These are phyloP conservation scores for Petrocephalus microphthalmus DNA, from an alignment of 2,113 vertebrate genomes.

Conservation along the genomic window DNA sequence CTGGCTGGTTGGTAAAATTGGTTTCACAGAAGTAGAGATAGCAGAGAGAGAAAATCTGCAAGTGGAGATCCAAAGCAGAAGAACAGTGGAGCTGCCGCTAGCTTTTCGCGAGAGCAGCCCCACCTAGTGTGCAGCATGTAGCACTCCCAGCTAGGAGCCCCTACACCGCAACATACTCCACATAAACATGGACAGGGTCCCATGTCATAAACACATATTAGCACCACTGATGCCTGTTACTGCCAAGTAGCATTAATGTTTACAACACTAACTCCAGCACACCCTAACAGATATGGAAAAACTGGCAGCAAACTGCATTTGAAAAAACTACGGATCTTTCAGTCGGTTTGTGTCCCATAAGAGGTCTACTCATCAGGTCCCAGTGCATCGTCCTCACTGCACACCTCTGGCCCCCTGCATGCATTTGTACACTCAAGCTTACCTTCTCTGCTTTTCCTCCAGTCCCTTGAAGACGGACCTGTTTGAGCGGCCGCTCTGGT, in stretches of 20 bases:
- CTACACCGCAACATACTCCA: not conserved
- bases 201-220: not conserved
- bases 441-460: not conserved
- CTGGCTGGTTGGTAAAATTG: not conserved
- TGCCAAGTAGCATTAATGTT: not conserved
- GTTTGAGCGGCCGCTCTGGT: slow-evolving; percentile 53
- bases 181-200: not conserved
- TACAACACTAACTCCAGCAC: not conserved
- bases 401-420: not conserved
- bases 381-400: not conserved
- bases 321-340: not conserved
- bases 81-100: not conserved
- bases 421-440: not conserved
- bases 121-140: slow-evolving; percentile 13
- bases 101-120: not conserved
- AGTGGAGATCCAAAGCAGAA: not conserved
- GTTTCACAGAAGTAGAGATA: not conserved
- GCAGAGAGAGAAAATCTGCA: not conserved
- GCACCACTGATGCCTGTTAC: not conserved
- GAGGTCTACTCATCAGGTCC: not conserved
- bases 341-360: not conserved
- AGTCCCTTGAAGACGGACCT: slow-evolving; percentile 50
- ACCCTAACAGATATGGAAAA: not conserved
- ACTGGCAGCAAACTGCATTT: not conserved
- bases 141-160: not conserved